Evolutionary conservation across 2,113 vertebrate genomes (phyloP).

Genomic region (Megaptera novaeangliae): DNA sequence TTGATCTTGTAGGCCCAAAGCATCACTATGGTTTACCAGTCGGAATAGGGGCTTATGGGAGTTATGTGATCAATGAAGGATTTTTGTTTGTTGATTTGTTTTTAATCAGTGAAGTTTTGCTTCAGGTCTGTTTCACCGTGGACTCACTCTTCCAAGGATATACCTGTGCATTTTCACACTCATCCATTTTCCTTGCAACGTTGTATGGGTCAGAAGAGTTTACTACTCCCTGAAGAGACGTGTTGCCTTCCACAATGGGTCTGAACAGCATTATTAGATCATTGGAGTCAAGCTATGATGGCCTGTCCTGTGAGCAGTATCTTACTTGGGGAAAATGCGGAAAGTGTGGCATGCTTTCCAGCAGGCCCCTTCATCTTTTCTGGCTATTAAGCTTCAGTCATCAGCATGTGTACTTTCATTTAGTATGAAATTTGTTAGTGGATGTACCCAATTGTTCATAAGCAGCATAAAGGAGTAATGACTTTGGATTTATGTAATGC

Average conservation of each 20-base stretch:
- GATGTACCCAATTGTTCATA: slow-evolving; percentile 73
- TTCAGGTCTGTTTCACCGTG: not conserved
- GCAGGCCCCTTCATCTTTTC: not conserved
- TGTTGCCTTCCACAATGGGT: not conserved
- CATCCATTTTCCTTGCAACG: not conserved
- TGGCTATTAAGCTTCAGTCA: not conserved
- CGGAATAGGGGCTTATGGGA: not conserved
- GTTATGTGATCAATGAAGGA: not conserved
- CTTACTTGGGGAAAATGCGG: not conserved
- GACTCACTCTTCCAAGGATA: not conserved
- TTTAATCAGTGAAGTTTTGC: not conserved
- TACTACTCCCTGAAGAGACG: not conserved
- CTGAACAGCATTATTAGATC: not conserved
- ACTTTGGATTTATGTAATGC: slow-evolving; percentile 69
- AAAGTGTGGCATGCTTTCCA: not conserved
- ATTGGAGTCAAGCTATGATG: not conserved
- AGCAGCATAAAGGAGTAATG: slow-evolving; percentile 79
- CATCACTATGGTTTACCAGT: not conserved
- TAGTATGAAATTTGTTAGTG: not conserved
- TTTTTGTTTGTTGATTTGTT: not conserved
- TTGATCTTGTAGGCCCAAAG: not conserved
- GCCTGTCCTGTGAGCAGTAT: not conserved
- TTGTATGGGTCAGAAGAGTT: not conserved
- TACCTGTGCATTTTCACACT: not conserved
- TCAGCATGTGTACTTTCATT: not conserved